Evolutionary conservation across 1,140 invertebrate species (phyloP).

Genomic region (Drosophila mojavensis): DNA sequence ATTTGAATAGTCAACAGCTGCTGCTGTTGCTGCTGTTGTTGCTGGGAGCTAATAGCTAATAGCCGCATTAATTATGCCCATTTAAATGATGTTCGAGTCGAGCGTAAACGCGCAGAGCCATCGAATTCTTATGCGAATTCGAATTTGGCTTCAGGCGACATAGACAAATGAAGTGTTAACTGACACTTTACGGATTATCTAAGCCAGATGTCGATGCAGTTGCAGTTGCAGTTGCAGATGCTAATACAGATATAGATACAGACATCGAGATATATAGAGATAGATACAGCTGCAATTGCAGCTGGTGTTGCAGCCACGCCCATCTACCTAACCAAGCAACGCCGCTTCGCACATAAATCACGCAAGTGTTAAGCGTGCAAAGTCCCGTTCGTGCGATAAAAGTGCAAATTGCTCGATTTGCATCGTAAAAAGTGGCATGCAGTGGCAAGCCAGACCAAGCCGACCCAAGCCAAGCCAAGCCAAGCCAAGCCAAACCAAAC

Average conservation of each 20-base stretch:
- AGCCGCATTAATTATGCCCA: conserved; percentile 72
- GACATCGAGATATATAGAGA: no score
- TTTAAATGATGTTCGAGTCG: conserved; percentile 44
- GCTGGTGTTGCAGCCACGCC: no score
- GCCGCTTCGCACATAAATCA: conserved; percentile 63
- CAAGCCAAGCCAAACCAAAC: not conserved
- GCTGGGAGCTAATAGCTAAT: conserved; percentile 24
- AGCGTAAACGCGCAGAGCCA: conserved; percentile 19
- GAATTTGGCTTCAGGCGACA: conserved; percentile 70
- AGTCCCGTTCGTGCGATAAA: conserved; percentile 68
- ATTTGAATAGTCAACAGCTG: conserved; percentile 41
- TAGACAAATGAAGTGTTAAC: conserved; percentile 79
- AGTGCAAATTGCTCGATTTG: conserved; percentile 81
- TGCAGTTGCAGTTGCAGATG: no score
- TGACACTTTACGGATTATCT: conserved; percentile 69
- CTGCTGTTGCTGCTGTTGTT: not conserved
- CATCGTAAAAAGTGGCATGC: conserved; percentile 68
- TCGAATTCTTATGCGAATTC: conserved; percentile 58
- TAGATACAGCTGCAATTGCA: no score
- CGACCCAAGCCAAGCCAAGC: not conserved
- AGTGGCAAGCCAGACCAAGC: not conserved
- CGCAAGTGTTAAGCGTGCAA: conserved; percentile 70
- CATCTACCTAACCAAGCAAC: not conserved
- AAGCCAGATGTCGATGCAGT: not conserved
- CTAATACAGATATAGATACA: no score